Evolutionary conservation across 64 coral and sea anemone genomes (phyloP), one percentile per base, ranked within the genome.

Genomic region (Dendronephthya gigantea): DNA sequence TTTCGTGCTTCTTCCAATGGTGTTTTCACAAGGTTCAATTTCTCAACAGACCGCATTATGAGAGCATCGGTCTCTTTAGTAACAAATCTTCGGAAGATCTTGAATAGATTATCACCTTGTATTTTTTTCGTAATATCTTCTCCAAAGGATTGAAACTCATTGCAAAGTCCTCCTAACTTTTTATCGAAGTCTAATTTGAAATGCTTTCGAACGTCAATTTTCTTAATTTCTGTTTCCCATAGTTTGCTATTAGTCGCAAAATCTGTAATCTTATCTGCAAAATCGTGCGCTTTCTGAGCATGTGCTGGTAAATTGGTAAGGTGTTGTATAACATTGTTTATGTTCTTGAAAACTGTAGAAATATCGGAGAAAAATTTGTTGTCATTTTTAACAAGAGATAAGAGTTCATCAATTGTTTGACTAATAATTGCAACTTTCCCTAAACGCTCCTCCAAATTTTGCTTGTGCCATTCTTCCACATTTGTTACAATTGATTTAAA

Each of bases 181-280:
- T 45, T 50, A 39, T 93, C 89, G 88, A 89, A 97, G 52, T 97
- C 87, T n/a, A 91, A 81, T 16, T 85, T 89, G 40, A 97, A 97
- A 19, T 88, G 84, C 68, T 89, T 72, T 25, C 89, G 83, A 40
- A 93, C 84, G 9, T 93, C 83, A 31, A 92, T 89, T 32, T 89
- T 88, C 37, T 58, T 40, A 68, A 97, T 88, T 72, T 97, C 88
- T 39, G 50, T 38, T 56, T 88, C 86, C 39, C 90, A 93, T 38
- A 68, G 82, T 82, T 92, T 87, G 32, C 89, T 89, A 28, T 85
- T 79, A 6, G 88, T 87, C 13, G 94, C 90, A 51, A 97, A 97
- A 30, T 93, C 76, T 19, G 90, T 90, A 23, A 97, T 74, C 17
- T 91, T 89, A 34, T 97, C 92, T 37, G 92, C 94, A 10, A 86